Evolutionary conservation across 2,113 vertebrate species (phyloP).

Genomic region (Halcyon malimbica): DNA sequence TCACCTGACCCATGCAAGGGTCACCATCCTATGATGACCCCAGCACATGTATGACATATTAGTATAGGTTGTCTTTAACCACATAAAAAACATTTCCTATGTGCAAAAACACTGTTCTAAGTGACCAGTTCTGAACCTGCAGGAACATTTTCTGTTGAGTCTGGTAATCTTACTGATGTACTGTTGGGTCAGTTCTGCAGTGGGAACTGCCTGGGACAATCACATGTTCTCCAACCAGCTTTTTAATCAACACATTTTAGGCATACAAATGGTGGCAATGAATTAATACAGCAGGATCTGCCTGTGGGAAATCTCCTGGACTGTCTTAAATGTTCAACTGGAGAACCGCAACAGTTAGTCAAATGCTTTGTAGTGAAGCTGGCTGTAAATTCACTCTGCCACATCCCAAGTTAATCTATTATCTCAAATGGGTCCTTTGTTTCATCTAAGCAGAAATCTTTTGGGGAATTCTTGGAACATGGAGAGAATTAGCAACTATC

Average conservation of each 20-base stretch:
- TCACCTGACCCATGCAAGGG: background rate
- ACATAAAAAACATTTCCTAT: background rate
- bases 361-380: background rate
- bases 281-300: background rate
- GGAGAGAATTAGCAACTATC: background rate
- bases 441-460: background rate
- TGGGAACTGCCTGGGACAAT: background rate
- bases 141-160: background rate
- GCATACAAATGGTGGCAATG: background rate
- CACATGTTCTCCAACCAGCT: background rate
- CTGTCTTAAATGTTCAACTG: background rate
- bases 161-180: background rate
- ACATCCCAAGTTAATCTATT: background rate
- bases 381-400: background rate
- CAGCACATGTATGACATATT: background rate
- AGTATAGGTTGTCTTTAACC: background rate
- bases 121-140: background rate
- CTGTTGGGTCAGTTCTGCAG: background rate
- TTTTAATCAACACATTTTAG: background rate
- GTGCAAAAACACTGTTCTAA: background rate
- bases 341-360: background rate
- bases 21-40: background rate
- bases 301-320: background rate
- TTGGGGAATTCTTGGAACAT: background rate
- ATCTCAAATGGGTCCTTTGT: background rate